Conservation (phyloP, 2,888 invertebrate genomes). For the Lithophane ornitopus region DNA sequence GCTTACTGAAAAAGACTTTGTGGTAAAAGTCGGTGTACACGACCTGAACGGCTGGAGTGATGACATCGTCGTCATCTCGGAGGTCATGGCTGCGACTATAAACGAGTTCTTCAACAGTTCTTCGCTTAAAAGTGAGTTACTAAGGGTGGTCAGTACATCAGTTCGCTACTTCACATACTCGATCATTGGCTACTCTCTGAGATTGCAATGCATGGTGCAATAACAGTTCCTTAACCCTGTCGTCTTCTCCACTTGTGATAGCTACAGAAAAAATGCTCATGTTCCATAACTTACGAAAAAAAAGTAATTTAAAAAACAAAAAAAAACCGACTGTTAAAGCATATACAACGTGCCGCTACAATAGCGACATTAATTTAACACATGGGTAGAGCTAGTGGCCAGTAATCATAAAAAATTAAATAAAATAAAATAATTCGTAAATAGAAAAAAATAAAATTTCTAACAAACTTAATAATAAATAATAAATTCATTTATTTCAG, state of each 20-base stretch:
- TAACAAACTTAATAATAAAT: too few species aligned
- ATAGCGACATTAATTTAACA: too few species aligned
- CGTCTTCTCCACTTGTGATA: too few species aligned
- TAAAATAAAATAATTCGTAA: too few species aligned
- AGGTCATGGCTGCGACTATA: slow-evolving; percentile 78
- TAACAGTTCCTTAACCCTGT: neutral
- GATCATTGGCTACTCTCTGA: neutral
- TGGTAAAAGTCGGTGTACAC: slow-evolving; percentile 86
- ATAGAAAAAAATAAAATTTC: too few species aligned
- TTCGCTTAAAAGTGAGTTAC: slow-evolving; percentile 81
- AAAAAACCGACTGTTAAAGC: too few species aligned
- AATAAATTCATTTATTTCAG: too few species aligned
- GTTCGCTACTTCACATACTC: neutral
- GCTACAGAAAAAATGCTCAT: neutral
- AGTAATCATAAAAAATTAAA: too few species aligned
- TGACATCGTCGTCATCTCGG: slow-evolving; percentile 83
- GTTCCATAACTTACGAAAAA: neutral
- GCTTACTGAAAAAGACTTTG: slow-evolving; percentile 77
- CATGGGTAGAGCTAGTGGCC: too few species aligned
- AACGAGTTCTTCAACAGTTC: slow-evolving; percentile 80
- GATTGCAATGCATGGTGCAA: neutral
- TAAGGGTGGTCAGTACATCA: neutral
- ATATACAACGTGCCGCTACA: too few species aligned
- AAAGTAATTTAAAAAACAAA: neutral
- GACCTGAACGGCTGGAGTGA: slow-evolving; percentile 87